These are phyloP conservation scores for Planiliza haematocheilus DNA, from an alignment of 2,113 vertebrate species.

Conservation along the genomic window DNA sequence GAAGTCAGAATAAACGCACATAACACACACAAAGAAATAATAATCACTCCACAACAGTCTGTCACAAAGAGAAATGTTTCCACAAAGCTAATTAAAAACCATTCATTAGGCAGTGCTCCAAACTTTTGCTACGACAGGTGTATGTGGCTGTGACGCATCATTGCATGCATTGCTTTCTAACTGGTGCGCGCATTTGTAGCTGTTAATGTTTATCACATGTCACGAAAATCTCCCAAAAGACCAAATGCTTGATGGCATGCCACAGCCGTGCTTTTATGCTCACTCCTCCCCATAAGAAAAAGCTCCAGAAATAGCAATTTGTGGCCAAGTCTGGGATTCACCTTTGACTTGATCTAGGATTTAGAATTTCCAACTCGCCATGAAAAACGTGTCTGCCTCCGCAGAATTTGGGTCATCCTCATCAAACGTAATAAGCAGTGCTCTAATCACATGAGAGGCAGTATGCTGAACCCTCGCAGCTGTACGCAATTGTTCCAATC, in stretches of 20 bases:
- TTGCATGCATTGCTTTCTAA: constrained; percentile 18
- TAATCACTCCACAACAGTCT: constrained; percentile 32
- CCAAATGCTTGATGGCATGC: not conserved
- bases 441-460: constrained; percentile 74
- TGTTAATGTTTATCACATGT: constrained; percentile 32
- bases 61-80: constrained; percentile 47
- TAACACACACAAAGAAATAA: constrained; percentile 26
- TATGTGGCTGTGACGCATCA: constrained; percentile 8
- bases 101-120: constrained; percentile 43
- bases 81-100: constrained; percentile 55
- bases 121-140: constrained; percentile 21
- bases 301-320: constrained; percentile 62
- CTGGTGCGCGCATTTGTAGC: constrained; percentile 25
- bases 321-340: constrained; percentile 66
- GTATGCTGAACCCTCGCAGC: constrained; percentile 66
- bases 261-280: not conserved
- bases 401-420: constrained; percentile 81
- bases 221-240: constrained; percentile 16
- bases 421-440: constrained; percentile 78
- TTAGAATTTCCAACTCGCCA: constrained; percentile 68
- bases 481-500: constrained; percentile 63
- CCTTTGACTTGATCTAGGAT: constrained; percentile 74
- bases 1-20: constrained; percentile 9
- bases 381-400: constrained; percentile 63
- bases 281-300: constrained; percentile 28